Base-by-base conservation (phyloP, 1,140 invertebrate genomes). In the Chironomus striatipennis region DNA sequence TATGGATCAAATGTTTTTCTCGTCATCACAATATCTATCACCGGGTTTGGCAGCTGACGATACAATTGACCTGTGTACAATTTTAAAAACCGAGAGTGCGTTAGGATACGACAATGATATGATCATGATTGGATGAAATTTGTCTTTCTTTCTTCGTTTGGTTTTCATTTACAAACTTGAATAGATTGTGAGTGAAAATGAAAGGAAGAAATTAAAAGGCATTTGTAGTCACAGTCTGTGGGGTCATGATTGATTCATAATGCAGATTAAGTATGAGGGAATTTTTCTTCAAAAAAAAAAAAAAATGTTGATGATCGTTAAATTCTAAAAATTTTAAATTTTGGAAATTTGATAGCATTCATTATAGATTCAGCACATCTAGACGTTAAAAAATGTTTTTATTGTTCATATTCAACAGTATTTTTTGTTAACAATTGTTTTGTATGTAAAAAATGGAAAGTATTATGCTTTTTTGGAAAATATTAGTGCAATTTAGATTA, bases 1-100 rank as follows among this genome's bases (percentile, higher is more conserved):
- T 70, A 21, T 70, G 65, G 65, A 70, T 70, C 65, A 70, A 20
- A 70, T 70, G 65, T 70, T 70, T 70, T 70, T 70, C 20, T 70
- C 65, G 18, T 70, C 65, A 18, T 70, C 65, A 8, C 65, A 70
- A 70, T 70, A 70, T 21, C 20, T 70, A 7, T 70, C 65, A 18
- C 65, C 65, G 7, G 18, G 65, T 21, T 70, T 70, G 10, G 17
- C 65, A 18, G 17, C 65, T 12, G 65, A 70, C 18, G 65, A 70
- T 17, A 70, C 65, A 18, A 70, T 70, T 18, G 65, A 70, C 18
- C 10, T 70, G 65, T 70, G 65, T 10, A 70, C 65, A 17, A 70
- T 70, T 20, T 70, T 70, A 18, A 70, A 70, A 21, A 20, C 65
- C 9, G 65, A 70, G 18, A 70, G 18, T 70, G 4, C 65, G 18